Evolutionary conservation across 37 sponge, comb jelly and placozoan genomes (phyloP).

Genomic region (Hexactinellida sp.): DNA sequence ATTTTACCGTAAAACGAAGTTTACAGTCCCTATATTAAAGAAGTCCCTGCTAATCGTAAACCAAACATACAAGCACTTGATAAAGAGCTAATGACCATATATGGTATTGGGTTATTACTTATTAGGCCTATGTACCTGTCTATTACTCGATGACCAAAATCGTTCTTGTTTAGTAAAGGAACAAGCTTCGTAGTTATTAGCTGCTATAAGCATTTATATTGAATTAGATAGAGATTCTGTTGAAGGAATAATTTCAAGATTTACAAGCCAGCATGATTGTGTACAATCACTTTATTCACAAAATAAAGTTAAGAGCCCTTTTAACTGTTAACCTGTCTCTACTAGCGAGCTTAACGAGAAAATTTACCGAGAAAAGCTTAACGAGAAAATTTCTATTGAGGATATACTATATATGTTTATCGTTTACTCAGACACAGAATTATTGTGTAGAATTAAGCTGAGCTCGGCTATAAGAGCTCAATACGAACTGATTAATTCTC

Average conservation of each 20-base stretch:
- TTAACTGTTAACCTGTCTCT: neutral
- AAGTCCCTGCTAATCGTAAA: too few relatives aligned
- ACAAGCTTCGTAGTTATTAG: neutral
- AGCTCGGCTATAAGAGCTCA: neutral
- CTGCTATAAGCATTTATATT: neutral
- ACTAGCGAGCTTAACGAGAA: neutral
- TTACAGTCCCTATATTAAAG: too few relatives aligned
- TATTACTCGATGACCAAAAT: neutral
- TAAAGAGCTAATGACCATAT: neutral
- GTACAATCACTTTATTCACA: neutral
- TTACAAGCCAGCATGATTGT: neutral
- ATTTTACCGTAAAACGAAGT: too few relatives aligned
- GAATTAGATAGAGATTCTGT: neutral
- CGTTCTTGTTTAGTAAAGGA: neutral
- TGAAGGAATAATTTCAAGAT: neutral
- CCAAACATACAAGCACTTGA: neutral
- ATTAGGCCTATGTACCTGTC: neutral
- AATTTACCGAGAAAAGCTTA: too few relatives aligned
- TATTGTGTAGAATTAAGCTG: neutral
- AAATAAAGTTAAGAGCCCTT: neutral
- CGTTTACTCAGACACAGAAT: neutral
- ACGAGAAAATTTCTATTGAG: neutral
- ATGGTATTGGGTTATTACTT: neutral
- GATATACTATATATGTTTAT: neutral
- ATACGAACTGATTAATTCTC: neutral